phyloP scores from a whole-genome alignment of 2,113 vertebrate genomes.

The Neoarius graeffei region DNA sequence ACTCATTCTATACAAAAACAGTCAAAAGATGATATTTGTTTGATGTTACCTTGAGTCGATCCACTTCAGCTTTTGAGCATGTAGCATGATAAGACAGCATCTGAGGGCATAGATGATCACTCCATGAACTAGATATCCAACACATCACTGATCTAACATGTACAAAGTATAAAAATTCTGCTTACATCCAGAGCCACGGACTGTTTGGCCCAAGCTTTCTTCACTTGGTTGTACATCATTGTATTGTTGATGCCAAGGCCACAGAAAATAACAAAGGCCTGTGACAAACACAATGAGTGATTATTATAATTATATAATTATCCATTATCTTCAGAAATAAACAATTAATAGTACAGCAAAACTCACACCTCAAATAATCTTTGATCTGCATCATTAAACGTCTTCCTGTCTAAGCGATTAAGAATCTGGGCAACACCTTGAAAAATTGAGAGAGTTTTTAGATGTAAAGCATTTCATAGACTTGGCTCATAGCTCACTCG shows the following conservation, averaged over 20 bases:
- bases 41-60: conserved; percentile 74
- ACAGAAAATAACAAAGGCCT: conserved; percentile 82
- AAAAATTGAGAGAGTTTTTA: conserved; percentile 17
- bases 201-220: conserved; percentile 81
- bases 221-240: conserved; percentile 83
- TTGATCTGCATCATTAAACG: conserved; percentile 78
- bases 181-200: conserved; percentile 79
- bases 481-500: background rate
- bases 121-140: background rate
- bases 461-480: background rate
- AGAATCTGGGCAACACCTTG: conserved; percentile 80
- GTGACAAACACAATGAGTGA: conserved; percentile 21
- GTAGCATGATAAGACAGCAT: conserved; percentile 81
- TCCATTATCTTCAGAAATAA: background rate
- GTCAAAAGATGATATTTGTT: background rate
- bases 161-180: conserved; percentile 30
- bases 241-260: conserved; percentile 82
- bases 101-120: conserved; percentile 53
- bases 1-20: background rate
- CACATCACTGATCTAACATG: conserved; percentile 48
- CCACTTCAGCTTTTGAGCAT: conserved; percentile 79
- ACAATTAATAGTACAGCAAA: background rate
- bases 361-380: conserved; percentile 76
- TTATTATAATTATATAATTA: background rate
- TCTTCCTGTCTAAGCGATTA: conserved; percentile 78